phyloP scores from a whole-genome alignment of 2,113 vertebrate species.

The Burhinus oedicnemus region DNA sequence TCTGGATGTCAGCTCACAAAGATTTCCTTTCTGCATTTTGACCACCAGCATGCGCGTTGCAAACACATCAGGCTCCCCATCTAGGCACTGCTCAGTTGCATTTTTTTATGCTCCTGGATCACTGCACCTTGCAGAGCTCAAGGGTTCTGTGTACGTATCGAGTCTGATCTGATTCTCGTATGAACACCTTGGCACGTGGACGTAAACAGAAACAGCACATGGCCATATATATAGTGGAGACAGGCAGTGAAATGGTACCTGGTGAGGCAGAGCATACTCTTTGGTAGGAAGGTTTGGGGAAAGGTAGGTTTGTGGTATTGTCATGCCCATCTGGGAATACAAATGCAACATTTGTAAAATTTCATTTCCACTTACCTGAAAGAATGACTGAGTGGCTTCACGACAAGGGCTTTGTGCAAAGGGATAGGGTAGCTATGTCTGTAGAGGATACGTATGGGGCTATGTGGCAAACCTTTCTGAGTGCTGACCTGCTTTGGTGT shows the following conservation, averaged over 20 bases:
- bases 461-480: background rate
- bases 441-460: background rate
- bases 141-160: background rate
- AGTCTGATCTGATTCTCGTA: background rate
- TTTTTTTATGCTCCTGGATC: conserved; percentile 10
- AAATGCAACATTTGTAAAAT: background rate
- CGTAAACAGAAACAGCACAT: background rate
- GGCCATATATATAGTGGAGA: accelerated
- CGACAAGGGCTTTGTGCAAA: background rate
- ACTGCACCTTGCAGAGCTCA: background rate
- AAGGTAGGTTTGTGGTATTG: background rate
- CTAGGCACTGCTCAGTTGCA: background rate
- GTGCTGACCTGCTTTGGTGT: background rate
- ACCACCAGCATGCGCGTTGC: background rate
- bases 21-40: conserved; percentile 43
- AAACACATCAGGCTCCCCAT: background rate
- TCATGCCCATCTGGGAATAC: background rate
- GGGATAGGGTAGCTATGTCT: background rate
- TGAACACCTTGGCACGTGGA: background rate
- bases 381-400: background rate
- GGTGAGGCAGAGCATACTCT: background rate
- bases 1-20: conserved; percentile 28
- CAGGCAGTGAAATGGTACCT: background rate
- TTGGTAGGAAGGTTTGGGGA: background rate
- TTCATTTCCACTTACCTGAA: background rate